Percentiles rank a stretch among this genome's conserved stretches.
Conservation (phyloP, 64 coral and sea anemone genomes). For the Stichodactyla helianthus region DNA sequence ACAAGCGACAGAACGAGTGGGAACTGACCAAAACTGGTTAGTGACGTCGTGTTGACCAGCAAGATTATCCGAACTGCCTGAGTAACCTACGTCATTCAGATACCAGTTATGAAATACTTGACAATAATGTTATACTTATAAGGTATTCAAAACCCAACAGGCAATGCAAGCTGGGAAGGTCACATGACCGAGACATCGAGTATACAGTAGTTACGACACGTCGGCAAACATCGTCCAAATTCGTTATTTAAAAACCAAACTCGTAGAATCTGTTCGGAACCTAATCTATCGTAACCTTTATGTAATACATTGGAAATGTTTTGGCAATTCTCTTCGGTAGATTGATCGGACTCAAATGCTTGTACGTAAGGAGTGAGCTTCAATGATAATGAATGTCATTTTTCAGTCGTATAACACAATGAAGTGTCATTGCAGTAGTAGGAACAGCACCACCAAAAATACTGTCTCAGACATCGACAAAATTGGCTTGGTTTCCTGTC, state of each 20-base stretch:
- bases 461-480: too few relatives aligned
- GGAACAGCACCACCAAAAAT: too few relatives aligned
- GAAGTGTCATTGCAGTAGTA: too few relatives aligned
- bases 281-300: not conserved
- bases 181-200: not conserved
- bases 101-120: slow-evolving; percentile 10
- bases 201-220: not conserved
- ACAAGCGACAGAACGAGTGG: not conserved
- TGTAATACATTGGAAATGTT: too few relatives aligned
- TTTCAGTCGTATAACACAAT: too few relatives aligned
- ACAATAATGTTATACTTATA: slow-evolving; percentile 4
- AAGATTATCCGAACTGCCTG: not conserved
- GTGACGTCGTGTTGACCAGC: not conserved
- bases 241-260: not conserved
- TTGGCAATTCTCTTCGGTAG: too few relatives aligned
- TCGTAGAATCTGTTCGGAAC: not conserved
- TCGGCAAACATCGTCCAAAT: not conserved
- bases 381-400: too few relatives aligned
- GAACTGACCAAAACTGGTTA: not conserved
- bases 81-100: not conserved
- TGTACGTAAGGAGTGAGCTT: too few relatives aligned
- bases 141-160: not conserved
- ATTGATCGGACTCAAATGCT: too few relatives aligned
- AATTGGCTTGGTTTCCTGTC: too few relatives aligned
- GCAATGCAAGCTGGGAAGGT: slow-evolving; percentile 2